Evolutionary conservation across 1,140 invertebrate species (phyloP), one percentile per base, ranked within the genome.

Genomic region (Bicyclus anynana): DNA sequence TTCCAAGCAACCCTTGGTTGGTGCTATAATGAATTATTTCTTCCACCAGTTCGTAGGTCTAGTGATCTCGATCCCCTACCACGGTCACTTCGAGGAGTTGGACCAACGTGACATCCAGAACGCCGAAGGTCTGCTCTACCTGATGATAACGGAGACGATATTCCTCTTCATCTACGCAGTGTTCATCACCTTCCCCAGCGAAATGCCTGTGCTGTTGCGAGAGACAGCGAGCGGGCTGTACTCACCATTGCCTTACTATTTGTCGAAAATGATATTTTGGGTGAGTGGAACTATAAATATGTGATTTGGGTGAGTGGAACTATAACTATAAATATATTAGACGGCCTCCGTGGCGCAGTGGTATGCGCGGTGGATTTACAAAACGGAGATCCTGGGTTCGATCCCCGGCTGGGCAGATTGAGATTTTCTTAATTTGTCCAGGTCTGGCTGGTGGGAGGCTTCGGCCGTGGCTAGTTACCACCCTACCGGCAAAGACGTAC

Each of bases 191-290:
- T 94, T 94, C 80, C 93, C 93, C 0, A 80, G 89, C 44, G 93
- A 94, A 88, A 81, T 94, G 51, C 91, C 92, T 0, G 86, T 94
- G 44, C 75, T 94, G 20, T 72, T 94, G 5, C 69, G 93, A 67
- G 94, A 95, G 66, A 91, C 94, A 33, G 91, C 91, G n/a, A 92
- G 90, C 69, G 91, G 91, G 16, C 72, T 94, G 3, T 95, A 95
- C 60, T 74, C 91, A 7, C 90, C 92, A 0, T 84, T 90, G 17
- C 91, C 93, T 0, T 94, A 94, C 80, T 94, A 94, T 77, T 53
- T 94, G 35, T 93, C 93, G n/a, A 94, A 94, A 89, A 90, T 93
- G 70, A 72, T 93, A 62, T 90, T 93, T 65, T 85, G 92, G 91
- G 94, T 94, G 89, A 91, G 89, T 83, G 23, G 3, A 29, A 26